Base-by-base conservation (phyloP, 2,113 vertebrate genomes). In the Chamaea fasciata region DNA sequence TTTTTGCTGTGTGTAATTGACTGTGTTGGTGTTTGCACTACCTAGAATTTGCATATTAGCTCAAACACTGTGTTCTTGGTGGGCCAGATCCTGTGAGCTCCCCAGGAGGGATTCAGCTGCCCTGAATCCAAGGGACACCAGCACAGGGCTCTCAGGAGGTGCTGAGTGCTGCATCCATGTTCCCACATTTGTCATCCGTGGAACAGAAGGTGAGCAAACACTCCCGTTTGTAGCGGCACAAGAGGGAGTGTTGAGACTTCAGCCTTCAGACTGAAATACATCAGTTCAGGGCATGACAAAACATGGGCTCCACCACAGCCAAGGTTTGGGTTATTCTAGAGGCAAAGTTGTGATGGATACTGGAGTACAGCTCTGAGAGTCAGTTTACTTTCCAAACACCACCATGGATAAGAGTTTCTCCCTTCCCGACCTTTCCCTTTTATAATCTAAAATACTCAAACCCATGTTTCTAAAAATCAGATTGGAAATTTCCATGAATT, bases 41-140 rank as follows among this genome's bases (percentile, higher is more conserved):
- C 96, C 97, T 97, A 97, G 92, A 95, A 95, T 96, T 95, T 97
- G 95, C 95, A 95, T 95, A 97, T 94, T 85, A 82, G 78, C 94
- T 96, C 81, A 84, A 94, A 95, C 83, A 87, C 82, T 7, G 76
- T 60, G 18, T 64, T 89, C 77, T 81, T 79, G 62, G 86, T 92
- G 73, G 76, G 93, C 56, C 30, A 18, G 76, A 79, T 93, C 76
- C 88, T 60, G 65, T 0, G 2, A 79, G 64, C 76, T 71, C 44
- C 60, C 83, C 2, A 0, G 11, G 70, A 70, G 56, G 42, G 50
- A 62, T 71, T 64, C 8, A 1, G 9, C 27, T 37, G 17, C 35
- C 67, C 83, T 12, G 7, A 55, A 81, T 35, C 64, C 44, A 7
- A 33, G 49, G 33, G 37, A 77, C 71, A 74, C 23, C 12, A 22